phyloP scores from a whole-genome alignment of 2,888 invertebrate species.

The Xylota sylvarum region DNA sequence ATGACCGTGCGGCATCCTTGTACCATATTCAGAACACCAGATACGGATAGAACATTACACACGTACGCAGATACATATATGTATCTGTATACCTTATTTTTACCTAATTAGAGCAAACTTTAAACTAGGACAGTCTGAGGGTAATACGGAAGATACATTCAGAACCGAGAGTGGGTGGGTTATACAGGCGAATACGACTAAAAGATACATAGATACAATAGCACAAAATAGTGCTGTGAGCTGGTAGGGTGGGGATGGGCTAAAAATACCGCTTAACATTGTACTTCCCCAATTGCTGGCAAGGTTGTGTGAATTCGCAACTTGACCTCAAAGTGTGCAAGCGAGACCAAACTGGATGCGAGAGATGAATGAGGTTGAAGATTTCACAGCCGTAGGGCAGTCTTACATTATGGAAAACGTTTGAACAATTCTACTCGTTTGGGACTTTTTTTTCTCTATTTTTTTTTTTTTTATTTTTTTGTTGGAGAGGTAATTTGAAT shows the following conservation, averaged over 20 bases:
- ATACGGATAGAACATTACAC: slow-evolving; percentile 29
- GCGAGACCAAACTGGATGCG: slow-evolving; percentile 41
- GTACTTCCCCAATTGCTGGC: slow-evolving; percentile 66
- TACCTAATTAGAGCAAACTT: slow-evolving; percentile 75
- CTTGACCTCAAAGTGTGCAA: slow-evolving; percentile 67
- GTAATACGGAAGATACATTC: slow-evolving; percentile 57
- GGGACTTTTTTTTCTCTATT: background rate
- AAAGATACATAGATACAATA: slow-evolving; percentile 9
- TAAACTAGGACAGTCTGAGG: slow-evolving; percentile 66
- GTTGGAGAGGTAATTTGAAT: slow-evolving; percentile 62
- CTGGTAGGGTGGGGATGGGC: background rate
- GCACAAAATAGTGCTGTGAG: background rate
- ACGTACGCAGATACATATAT: slow-evolving; percentile 34
- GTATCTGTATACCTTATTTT: slow-evolving; percentile 48
- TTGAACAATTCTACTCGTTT: slow-evolving; percentile 26
- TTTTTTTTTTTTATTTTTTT: background rate
- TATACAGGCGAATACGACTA: background rate
- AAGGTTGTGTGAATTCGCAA: slow-evolving; percentile 72
- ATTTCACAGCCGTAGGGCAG: slow-evolving; percentile 50
- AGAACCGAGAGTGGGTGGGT: slow-evolving; percentile 13
- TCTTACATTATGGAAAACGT: slow-evolving; percentile 46
- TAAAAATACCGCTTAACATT: slow-evolving; percentile 61
- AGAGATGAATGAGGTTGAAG: slow-evolving; percentile 48
- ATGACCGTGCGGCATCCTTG: slow-evolving; percentile 73
- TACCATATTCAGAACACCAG: slow-evolving; percentile 54